A percentile compares a stretch with the other conserved stretches of the same genome.
phyloP scores from a whole-genome alignment of 2,797 vertebrate species.

The Potorous gilbertii region DNA sequence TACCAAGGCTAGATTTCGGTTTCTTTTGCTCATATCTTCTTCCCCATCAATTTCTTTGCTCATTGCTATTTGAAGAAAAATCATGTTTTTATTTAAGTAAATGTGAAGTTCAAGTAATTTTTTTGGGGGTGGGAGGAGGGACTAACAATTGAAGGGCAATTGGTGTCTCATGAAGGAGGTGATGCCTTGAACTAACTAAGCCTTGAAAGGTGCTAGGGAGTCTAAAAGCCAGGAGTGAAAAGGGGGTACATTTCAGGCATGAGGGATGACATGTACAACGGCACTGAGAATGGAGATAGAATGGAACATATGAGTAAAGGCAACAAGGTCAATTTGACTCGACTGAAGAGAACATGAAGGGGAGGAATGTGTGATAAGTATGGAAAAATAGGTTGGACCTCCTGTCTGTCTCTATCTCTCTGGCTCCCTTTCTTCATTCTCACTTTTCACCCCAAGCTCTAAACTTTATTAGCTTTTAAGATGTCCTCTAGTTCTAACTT shows the following conservation, averaged over 20 bases:
- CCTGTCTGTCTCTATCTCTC: background rate
- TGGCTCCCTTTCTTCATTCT: background rate
- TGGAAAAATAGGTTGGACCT: background rate
- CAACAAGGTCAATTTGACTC: background rate
- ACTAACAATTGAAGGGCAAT: background rate
- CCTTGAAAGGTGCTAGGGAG: background rate
- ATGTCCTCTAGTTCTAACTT: background rate
- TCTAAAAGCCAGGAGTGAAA: background rate
- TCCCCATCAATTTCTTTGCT: no score
- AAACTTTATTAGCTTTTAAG: background rate
- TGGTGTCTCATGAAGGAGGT: background rate
- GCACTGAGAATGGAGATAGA: background rate
- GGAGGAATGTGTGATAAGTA: background rate
- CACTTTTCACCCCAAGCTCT: background rate
- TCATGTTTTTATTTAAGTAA: background rate
- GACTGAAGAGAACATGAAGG: background rate
- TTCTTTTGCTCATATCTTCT: background rate
- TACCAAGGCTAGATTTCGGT: background rate
- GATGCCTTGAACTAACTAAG: background rate
- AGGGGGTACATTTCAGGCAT: background rate
- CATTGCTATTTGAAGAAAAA: background rate
- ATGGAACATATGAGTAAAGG: background rate
- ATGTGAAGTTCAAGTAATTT: background rate
- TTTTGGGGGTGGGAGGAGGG: background rate
- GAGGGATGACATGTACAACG: background rate